Evolutionary conservation across 2,797 vertebrate genomes (phyloP).

Genomic region (Rhinatrema bivittatum): DNA sequence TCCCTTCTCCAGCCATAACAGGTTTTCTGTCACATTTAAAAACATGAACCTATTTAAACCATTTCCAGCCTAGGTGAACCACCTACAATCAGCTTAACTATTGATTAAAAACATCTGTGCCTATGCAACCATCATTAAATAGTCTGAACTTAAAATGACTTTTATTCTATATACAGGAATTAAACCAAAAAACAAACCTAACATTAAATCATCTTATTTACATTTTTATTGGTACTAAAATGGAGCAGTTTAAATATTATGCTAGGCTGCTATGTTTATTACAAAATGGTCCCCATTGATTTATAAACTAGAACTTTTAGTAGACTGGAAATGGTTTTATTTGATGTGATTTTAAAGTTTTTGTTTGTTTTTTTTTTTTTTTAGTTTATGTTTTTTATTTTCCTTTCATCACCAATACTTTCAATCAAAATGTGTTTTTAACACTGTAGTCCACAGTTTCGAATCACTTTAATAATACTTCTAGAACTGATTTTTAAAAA

Average conservation of each 20-base stretch:
- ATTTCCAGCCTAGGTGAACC: slow-evolving; percentile 60
- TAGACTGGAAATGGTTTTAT: slow-evolving; percentile 54
- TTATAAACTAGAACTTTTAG: slow-evolving; percentile 41
- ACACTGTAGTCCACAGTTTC: slow-evolving; percentile 50
- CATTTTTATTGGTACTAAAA: slow-evolving; percentile 61
- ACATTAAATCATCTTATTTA: slow-evolving; percentile 78
- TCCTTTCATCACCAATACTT: slow-evolving; percentile 48
- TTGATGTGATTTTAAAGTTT: slow-evolving; percentile 33
- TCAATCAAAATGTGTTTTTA: slow-evolving; percentile 37
- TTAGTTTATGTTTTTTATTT: no score
- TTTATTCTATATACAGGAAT: slow-evolving; percentile 71
- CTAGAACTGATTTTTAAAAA: slow-evolving; percentile 58
- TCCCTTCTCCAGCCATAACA: slow-evolving; percentile 39
- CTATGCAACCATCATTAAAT: slow-evolving; percentile 59
- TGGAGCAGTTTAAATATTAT: slow-evolving; percentile 63
- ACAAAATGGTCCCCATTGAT: slow-evolving; percentile 45
- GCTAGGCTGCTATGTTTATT: slow-evolving; percentile 50
- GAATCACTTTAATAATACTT: slow-evolving; percentile 59
- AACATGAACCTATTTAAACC: slow-evolving; percentile 35
- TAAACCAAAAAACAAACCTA: slow-evolving; percentile 51
- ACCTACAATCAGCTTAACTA: slow-evolving; percentile 48
- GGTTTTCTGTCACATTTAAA: slow-evolving; percentile 22
- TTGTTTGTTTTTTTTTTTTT: slow-evolving; percentile 22
- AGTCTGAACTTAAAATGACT: slow-evolving; percentile 60
- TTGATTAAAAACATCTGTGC: slow-evolving; percentile 54